Percentiles rank a stretch among this genome's conserved stretches.
phyloP scores from a whole-genome alignment of 2,888 invertebrate species.

The Ceriagrion tenellum region DNA sequence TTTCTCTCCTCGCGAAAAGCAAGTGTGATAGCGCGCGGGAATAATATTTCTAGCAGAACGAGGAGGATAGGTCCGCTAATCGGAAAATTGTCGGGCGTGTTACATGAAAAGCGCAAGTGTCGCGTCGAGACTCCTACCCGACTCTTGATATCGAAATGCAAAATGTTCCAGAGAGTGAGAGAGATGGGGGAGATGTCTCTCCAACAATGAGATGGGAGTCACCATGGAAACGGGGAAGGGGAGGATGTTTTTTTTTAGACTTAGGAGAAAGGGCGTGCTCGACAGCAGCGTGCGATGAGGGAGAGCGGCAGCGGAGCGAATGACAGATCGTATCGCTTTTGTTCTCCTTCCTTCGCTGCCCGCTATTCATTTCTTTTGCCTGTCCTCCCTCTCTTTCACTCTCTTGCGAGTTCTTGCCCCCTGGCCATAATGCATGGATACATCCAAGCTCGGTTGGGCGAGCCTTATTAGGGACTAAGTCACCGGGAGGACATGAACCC shows the following conservation, averaged over 20 bases:
- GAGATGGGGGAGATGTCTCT: neutral
- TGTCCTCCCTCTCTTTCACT: neutral
- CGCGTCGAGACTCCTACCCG: neutral
- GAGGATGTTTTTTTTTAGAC: neutral
- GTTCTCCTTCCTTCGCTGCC: neutral
- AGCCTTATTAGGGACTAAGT: neutral
- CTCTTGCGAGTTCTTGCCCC: neutral
- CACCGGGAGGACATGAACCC: neutral
- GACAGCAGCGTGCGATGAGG: neutral
- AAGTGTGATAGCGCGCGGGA: too few species aligned
- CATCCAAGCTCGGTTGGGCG: neutral
- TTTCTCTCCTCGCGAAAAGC: too few species aligned
- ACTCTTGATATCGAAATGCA: too few species aligned
- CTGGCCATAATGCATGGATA: neutral
- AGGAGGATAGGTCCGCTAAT: neutral
- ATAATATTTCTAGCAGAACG: too few species aligned
- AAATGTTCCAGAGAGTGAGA: too few species aligned
- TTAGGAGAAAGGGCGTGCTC: neutral
- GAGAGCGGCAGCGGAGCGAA: constrained; percentile 20
- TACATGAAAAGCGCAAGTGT: neutral
- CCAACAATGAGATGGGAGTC: neutral
- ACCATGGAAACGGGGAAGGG: neutral
- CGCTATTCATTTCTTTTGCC: constrained; percentile 20
- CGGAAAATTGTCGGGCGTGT: neutral
- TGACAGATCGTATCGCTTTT: constrained; percentile 1